Evolutionary conservation across 2,797 vertebrate genomes (phyloP), one percentile per base, ranked within the genome.

Genomic region (Chaenodraco wilsoni): DNA sequence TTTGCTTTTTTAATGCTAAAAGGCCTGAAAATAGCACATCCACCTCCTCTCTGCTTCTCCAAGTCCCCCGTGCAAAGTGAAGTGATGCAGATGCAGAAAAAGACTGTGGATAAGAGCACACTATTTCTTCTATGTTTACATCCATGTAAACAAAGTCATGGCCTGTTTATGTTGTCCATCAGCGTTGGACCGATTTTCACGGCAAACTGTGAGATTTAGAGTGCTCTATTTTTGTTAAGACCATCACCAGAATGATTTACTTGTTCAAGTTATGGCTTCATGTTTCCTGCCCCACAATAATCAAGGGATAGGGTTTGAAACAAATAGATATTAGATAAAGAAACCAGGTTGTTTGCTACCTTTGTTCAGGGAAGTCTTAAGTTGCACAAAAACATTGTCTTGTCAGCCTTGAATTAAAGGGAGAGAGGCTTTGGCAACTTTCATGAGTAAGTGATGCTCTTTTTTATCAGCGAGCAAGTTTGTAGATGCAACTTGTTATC

Each of bases 1-100:
- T 73, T 79, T 73, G 60, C 78, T 83, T 83, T 78, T 83, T 87
- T 82, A 70, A 79, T 80, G 58, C 88, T 92, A 84, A 88, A 87
- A 89, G 83, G 65, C 59, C 67, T 61, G 66, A 44, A 87, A 90
- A 83, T 86, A 76, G 79, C 76, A 71, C n/a, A 66, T 54, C 59
- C 43, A 37, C n/a, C 40, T 72, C 10, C 41, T 72, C 68, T 60
- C 46, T 15, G 61, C 54, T 45, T 41, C 1, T 51, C 31, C 12
- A 49, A 57, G 37, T 64, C 19, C 72, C 37, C 11, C 4, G 49
- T 72, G 77, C n/a, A 76, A 79, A 71, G 23, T 46, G 43, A 72
- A 84, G 44, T n/a, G 21, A 76, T 17, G 44, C 70, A 49, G 55
- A 74, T 81, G 45, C 68, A 74, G 37, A 67, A 27, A 56, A 69